These are phyloP conservation scores for Gerris lacustris DNA, from an alignment of 2,888 invertebrate species.

Conservation along the genomic window DNA sequence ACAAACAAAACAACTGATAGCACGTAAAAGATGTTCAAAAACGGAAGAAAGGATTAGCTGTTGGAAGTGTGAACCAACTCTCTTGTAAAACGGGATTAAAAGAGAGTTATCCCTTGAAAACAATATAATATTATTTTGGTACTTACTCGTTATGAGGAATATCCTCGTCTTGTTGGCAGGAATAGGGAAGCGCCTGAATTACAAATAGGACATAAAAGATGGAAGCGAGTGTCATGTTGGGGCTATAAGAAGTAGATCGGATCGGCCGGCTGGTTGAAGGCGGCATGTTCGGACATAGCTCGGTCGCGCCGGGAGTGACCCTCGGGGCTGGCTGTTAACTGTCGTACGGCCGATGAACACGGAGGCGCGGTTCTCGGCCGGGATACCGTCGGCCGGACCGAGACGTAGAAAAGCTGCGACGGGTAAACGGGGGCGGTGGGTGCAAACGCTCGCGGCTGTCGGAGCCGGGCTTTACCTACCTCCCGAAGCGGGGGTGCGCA, in stretches of 20 bases:
- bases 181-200: slow-evolving; percentile 34
- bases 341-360: not conserved
- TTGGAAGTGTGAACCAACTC: too few species aligned
- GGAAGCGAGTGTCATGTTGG: slow-evolving; percentile 2
- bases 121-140: slow-evolving; percentile 11
- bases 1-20: too few species aligned
- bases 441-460: not conserved
- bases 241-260: not conserved
- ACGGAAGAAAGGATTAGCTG: too few species aligned
- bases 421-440: not conserved
- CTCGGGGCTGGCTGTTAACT: not conserved
- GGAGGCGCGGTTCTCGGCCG: not conserved
- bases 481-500: not conserved
- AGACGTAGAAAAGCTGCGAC: not conserved
- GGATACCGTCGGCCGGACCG: not conserved
- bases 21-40: too few species aligned
- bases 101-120: too few species aligned
- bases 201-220: slow-evolving; percentile 19
- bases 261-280: not conserved
- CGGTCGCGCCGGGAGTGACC: slow-evolving; percentile 1
- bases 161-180: slow-evolving; percentile 71
- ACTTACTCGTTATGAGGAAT: slow-evolving; percentile 84
- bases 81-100: too few species aligned
- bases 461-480: not conserved
- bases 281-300: not conserved